Evolutionary conservation across 1,140 invertebrate species (phyloP).

Genomic region (Babylonia areolata): DNA sequence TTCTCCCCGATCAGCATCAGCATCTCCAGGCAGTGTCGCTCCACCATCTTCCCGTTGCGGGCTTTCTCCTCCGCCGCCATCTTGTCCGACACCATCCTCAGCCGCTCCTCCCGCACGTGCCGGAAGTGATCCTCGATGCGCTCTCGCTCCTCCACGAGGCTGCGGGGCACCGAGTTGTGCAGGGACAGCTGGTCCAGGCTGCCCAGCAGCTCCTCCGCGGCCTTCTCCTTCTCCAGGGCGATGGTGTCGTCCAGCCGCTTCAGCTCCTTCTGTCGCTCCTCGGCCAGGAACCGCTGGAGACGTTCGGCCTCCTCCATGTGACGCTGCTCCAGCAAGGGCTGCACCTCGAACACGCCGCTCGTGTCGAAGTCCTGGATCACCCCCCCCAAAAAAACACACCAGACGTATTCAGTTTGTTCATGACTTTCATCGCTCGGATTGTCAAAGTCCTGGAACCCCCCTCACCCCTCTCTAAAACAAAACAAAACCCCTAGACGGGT

Average conservation of each 20-base stretch:
- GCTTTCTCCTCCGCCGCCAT: slow-evolving; percentile 68
- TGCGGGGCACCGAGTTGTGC: slow-evolving; percentile 46
- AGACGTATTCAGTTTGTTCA: no score
- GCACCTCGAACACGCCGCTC: slow-evolving; percentile 65
- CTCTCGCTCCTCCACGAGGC: slow-evolving; percentile 64
- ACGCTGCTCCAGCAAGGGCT: slow-evolving; percentile 63
- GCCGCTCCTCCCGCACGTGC: slow-evolving; percentile 63
- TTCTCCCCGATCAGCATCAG: slow-evolving; percentile 69
- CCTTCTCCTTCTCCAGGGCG: slow-evolving; percentile 62
- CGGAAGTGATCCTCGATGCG: slow-evolving; percentile 71
- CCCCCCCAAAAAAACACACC: no score
- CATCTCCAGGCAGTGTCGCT: slow-evolving; percentile 71
- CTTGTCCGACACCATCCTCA: slow-evolving; percentile 66
- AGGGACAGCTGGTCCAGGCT: slow-evolving; percentile 43
- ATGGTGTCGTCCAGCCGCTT: slow-evolving; percentile 64
- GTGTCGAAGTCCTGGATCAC: slow-evolving; percentile 71
- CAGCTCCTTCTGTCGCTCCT: slow-evolving; percentile 70
- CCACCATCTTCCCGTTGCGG: slow-evolving; percentile 67
- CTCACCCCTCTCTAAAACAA: no score
- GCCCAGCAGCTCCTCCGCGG: slow-evolving; percentile 64
- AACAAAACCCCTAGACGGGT: no score
- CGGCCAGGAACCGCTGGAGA: slow-evolving; percentile 66
- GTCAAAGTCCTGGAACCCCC: no score
- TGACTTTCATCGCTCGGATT: no score
- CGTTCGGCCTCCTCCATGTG: slow-evolving; percentile 70